Evolutionary conservation across 2,113 vertebrate species (phyloP), one percentile per base, ranked within the genome.

Genomic region (Amazona vittata): DNA sequence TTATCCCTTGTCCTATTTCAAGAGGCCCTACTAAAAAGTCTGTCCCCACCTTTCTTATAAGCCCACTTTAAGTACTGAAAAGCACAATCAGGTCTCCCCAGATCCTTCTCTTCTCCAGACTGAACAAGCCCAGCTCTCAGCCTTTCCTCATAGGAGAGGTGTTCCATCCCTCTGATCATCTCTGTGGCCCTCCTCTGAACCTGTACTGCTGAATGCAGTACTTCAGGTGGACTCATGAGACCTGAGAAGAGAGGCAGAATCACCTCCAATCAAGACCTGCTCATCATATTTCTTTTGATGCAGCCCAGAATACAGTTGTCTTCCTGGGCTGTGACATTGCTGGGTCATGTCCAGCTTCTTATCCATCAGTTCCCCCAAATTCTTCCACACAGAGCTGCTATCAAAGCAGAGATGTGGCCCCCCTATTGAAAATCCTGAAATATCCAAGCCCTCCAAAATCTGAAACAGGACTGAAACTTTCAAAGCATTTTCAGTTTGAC

Each of bases 41-140:
- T 29, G 24, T 7, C 18, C 5, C 8, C 14, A 26, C 47, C 47
- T 65, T 59, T 44, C n/a, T 39, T 29, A 14, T 20, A 59, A 31
- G 26, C 5, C 7, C 8, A 22, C 28, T n/a, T 85, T 25, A 67
- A 85, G 15, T 18, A 52, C 1, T n/a, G 6, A 29, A 39, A 79
- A 8, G 22, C 3, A 1, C 52, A 73, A 2, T 19, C 59, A 52
- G 6, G 13, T 49, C 10, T 39, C 15, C 43, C 31, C 0, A 0
- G 2, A 59, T 19, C 21, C 33, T 65, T 44, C 46, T 49, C 9
- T 49, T 70, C 50, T 67, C 28, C 22, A 80, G 7, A 9, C 33
- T 59, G 33, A 57, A 78, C 16, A 55, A 35, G 5, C 21, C 33
- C 21, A 35, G 7, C 20, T 59, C 33, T 69, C 37, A 59, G 33